Evolutionary conservation across 92 coral and sea anemone genomes (phyloP), one percentile per base, ranked within the genome.

Genomic region (Pocillopora meandrina): DNA sequence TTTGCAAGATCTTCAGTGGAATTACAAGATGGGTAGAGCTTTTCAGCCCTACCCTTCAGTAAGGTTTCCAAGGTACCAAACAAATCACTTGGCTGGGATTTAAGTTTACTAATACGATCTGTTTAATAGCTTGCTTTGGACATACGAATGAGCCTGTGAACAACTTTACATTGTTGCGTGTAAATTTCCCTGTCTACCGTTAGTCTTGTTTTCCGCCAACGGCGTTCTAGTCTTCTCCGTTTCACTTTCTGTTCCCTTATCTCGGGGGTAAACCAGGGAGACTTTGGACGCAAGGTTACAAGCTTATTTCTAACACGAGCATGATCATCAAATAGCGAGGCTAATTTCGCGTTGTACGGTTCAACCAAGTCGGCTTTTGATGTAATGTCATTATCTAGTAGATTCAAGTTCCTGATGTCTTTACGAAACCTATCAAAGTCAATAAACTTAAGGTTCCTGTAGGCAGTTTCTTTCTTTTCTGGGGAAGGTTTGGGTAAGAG

Each of bases 261-360:
- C 1, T 80, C 47, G 65, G 63, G 77, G n/a, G 80, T 63, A 77
- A 77, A 88, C 88, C 91, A 88, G 15, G 78, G 91, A 49, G 85
- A 23, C 26, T 23, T 23, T 23, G 26, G 26, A 23, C 26, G 26
- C 0, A 23, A 23, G 26, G 26, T 23, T 23, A 23, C 26, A 23
- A 23, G 0, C 26, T 23, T 23, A 23, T 23, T 23, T 23, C 0
- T 23, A 23, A 0, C 0, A 23, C 26, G 26, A 23, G 0, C 26
- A 23, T 23, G 26, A 23, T 23, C 26, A 23, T 23, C 26, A 23
- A 23, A 23, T 23, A 23, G 26, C 26, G 26, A 23, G 26, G 26
- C 0, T 23, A 23, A 23, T 23, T 23, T 23, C 26, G 26, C 26
- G 26, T 23, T 23, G 26, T 23, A 23, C 82, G 9, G 10, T 57